Conservation (phyloP, 2,888 invertebrate species). For the Drosophila paranaensis region DNA sequence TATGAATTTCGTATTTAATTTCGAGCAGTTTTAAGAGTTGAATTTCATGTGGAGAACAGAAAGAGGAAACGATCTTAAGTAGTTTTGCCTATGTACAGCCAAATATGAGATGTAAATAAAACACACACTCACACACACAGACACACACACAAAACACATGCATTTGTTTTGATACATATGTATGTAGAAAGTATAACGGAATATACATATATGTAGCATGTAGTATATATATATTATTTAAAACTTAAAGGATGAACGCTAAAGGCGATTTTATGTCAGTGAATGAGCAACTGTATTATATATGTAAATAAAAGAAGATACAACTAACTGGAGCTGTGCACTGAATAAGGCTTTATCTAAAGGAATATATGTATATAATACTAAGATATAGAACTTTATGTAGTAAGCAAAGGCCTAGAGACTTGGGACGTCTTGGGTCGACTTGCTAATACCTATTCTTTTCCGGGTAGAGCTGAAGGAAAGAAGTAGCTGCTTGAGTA, state of each 20-base stretch:
- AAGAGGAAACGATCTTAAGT: constrained; percentile 25
- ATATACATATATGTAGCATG: not conserved
- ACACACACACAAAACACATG: constrained; percentile 24
- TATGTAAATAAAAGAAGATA: constrained; percentile 5
- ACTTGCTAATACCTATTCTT: too few relatives aligned
- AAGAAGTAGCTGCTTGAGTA: too few relatives aligned
- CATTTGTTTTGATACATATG: constrained; percentile 65
- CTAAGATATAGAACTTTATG: not conserved
- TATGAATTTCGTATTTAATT: constrained; percentile 32
- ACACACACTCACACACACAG: not conserved
- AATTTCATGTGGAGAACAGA: constrained; percentile 23
- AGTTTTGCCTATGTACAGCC: constrained; percentile 55
- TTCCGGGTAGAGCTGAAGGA: too few relatives aligned
- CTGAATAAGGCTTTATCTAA: not conserved
- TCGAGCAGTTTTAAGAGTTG: constrained; percentile 22
- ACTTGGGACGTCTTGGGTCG: too few relatives aligned
- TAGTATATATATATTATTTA: constrained; percentile 7
- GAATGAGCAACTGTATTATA: constrained; percentile 4
- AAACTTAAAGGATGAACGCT: not conserved
- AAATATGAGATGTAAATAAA: constrained; percentile 55
- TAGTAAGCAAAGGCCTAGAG: too few relatives aligned
- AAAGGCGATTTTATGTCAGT: not conserved
- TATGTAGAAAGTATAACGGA: constrained; percentile 38
- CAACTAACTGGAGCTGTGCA: not conserved
- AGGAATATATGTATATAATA: not conserved